A percentile compares a stretch with the other conserved stretches of the same genome.
Conservation (phyloP, 2,888 invertebrate species). For the Rutpela maculata region DNA sequence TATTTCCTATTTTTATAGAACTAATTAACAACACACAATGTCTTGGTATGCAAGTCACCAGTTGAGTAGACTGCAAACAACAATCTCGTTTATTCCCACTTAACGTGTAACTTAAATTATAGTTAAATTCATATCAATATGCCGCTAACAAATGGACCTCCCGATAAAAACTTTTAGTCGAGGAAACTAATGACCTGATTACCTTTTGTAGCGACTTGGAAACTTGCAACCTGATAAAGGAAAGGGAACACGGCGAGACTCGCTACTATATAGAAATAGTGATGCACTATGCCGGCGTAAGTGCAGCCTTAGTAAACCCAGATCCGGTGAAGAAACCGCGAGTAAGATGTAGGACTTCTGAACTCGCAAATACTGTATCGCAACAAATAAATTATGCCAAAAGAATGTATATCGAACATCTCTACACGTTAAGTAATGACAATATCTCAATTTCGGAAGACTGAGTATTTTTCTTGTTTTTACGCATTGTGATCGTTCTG, state of each 20-base stretch:
- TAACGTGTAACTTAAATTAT: too few relatives aligned
- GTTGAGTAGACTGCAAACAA: too few relatives aligned
- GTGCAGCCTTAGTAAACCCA: constrained; percentile 73
- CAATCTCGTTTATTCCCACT: too few relatives aligned
- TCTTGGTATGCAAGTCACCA: too few relatives aligned
- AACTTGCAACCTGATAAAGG: constrained; percentile 79
- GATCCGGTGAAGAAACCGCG: constrained; percentile 82
- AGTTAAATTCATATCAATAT: too few relatives aligned
- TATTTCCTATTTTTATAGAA: too few relatives aligned
- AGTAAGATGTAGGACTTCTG: constrained; percentile 85
- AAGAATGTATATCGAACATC: constrained; percentile 87
- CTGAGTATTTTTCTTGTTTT: constrained; percentile 56
- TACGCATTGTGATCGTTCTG: neutral
- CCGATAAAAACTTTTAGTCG: too few relatives aligned
- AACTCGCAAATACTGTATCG: constrained; percentile 82
- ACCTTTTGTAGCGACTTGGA: constrained; percentile 77
- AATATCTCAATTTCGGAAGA: constrained; percentile 65
- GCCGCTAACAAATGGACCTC: too few relatives aligned
- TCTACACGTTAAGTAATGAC: constrained; percentile 79
- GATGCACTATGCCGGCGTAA: constrained; percentile 76
- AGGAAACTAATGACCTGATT: too few relatives aligned
- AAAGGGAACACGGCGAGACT: constrained; percentile 72
- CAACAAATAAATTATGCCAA: constrained; percentile 93
- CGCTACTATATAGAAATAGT: constrained; percentile 84
- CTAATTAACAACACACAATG: too few relatives aligned